Evolutionary conservation across 2,113 vertebrate species (phyloP), one percentile per base, ranked within the genome.

Genomic region (Chinchilla lanigera): DNA sequence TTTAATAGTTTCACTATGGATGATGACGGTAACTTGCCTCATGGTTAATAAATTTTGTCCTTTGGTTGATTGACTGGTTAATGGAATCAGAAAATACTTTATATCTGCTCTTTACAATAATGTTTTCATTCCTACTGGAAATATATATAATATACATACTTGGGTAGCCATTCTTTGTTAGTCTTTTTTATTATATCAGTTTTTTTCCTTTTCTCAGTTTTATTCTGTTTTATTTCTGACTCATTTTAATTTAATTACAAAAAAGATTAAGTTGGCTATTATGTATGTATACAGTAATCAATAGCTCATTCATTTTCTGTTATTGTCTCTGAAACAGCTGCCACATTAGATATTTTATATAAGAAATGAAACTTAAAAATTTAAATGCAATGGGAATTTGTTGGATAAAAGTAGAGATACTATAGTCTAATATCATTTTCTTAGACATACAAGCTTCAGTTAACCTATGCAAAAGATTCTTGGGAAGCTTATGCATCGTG

Each of bases 1-100:
- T 96, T 90, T 95, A 96, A 73, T 92, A 52, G 75, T 50, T 50
- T 9, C 5, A 50, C 47, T 50, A 50, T 50, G 9, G 38, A 93
- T 91, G 73, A 90, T 96, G 67, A 94, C 90, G 86, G 56, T 97
- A 67, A 90, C 82, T 90, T 73, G 44, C 60, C 92, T 69, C 86
- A 61, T 91, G 93, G 91, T 77, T 94, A 93, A 95, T 97, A 82
- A 94, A 88, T 96, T 97, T 97, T 97, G 61, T 86, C 92, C 93
- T 94, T 89, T 83, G 47, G 75, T 89, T 96, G 95, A 88, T 80
- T 69, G 65, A 86, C 94, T 96, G 44, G 82, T 95, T 95, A 97
- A 97, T 96, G 58, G 88, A 90, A 97, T 89, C 93, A 83, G 96
- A 94, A 93, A 95, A 26, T 94, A 80, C 81, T 98, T 97, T 96